A percentile compares a stretch with the other conserved stretches of the same genome.
Conservation (phyloP, 2,888 invertebrate genomes). For the Drosophila eohydei region DNA sequence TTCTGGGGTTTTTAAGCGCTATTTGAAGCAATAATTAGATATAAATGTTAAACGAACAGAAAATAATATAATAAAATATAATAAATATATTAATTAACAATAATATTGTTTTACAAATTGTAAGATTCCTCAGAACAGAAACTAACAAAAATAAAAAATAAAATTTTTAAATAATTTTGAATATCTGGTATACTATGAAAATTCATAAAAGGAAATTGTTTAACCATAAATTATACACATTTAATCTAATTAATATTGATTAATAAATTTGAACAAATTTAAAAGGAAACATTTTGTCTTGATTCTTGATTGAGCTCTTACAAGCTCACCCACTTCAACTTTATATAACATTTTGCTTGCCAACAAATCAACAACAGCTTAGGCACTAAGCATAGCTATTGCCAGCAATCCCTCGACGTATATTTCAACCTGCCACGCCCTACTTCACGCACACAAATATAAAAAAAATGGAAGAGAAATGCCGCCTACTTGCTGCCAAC, state of each 20-base stretch:
- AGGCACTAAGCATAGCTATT: neutral
- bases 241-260: neutral
- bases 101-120: too few relatives aligned
- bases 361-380: neutral
- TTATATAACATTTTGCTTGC: neutral
- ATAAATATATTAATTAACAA: too few relatives aligned
- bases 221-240: neutral
- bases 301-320: neutral
- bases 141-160: too few relatives aligned
- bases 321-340: neutral
- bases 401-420: neutral
- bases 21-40: neutral
- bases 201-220: too few relatives aligned
- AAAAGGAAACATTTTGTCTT: neutral
- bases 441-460: constrained; percentile 12
- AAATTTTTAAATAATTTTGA: too few relatives aligned
- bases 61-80: too few relatives aligned
- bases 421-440: neutral
- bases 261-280: neutral
- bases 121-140: too few relatives aligned
- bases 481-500: constrained; percentile 23
- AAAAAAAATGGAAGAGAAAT: constrained; percentile 31
- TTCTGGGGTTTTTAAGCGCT: neutral
- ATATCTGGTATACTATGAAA: too few relatives aligned
- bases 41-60: too few relatives aligned